These are phyloP conservation scores for Nautilus pompilius DNA, from an alignment of 1,140 invertebrate genomes.

Conservation along the genomic window DNA sequence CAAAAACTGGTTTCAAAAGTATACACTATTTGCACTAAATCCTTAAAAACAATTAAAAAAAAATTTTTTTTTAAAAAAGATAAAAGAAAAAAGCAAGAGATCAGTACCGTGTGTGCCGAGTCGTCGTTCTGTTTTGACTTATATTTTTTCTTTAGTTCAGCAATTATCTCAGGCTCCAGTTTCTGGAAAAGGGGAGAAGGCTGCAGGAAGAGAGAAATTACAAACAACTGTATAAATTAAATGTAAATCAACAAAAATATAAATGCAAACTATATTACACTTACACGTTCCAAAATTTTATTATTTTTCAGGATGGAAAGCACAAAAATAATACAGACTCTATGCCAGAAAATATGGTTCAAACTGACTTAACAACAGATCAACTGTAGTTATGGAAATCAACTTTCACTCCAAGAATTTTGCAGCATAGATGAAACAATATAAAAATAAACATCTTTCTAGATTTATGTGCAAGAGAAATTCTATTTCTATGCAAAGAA, in stretches of 20 bases:
- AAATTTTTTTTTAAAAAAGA: not conserved
- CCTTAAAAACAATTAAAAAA: too few relatives aligned
- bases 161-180: slow-evolving; percentile 72
- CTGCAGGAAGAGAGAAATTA: slow-evolving; percentile 43
- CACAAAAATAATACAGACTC: not conserved
- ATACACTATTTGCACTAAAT: too few relatives aligned
- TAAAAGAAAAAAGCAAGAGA: not conserved
- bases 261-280: not conserved
- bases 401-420: too few relatives aligned
- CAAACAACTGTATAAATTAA: not conserved
- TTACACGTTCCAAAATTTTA: not conserved
- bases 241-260: not conserved
- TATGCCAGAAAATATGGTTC: not conserved
- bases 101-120: not conserved
- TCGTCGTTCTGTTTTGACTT: slow-evolving; percentile 44
- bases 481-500: too few relatives aligned
- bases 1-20: too few relatives aligned
- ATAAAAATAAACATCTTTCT: too few relatives aligned
- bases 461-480: too few relatives aligned
- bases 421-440: too few relatives aligned
- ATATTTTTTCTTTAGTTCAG: slow-evolving; percentile 74
- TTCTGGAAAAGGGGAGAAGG: slow-evolving; percentile 84
- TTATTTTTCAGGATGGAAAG: not conserved
- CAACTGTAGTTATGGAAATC: not conserved
- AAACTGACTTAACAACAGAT: not conserved